Percentiles rank a stretch among this genome's conserved stretches.
Conservation (phyloP, 2,113 vertebrate species). For the Chloebia gouldiae region DNA sequence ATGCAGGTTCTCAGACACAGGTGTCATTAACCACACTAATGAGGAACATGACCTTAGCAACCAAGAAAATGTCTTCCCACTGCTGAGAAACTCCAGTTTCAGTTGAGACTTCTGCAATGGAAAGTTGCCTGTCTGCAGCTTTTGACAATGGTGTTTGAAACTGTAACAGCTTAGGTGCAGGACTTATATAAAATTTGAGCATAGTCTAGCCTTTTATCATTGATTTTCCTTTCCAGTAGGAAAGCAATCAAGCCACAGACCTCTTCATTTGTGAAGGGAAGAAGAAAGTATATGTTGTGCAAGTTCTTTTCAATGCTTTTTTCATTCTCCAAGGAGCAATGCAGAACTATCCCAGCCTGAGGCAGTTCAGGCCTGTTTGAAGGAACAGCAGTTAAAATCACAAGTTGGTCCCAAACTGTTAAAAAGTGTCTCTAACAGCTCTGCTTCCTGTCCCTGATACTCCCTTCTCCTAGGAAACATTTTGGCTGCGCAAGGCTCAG, state of each 20-base stretch:
- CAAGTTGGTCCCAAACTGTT: conserved; percentile 15
- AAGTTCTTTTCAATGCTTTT: conserved; percentile 6
- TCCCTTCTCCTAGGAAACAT: conserved; percentile 24
- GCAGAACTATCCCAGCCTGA: neutral
- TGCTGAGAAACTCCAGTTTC: neutral
- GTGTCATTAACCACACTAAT: neutral
- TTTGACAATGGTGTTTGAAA: neutral
- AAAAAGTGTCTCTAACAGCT: neutral
- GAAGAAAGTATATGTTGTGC: conserved; percentile 25
- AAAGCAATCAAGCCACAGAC: neutral
- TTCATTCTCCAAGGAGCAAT: conserved; percentile 16
- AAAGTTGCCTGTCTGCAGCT: neutral
- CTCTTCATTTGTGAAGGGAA: neutral
- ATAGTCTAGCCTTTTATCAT: neutral
- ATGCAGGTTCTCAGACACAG: neutral
- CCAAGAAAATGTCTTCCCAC: neutral
- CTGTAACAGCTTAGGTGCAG: neutral
- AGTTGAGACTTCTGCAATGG: neutral
- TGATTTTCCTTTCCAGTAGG: neutral
- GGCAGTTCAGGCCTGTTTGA: neutral
- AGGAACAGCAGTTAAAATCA: conserved; percentile 25
- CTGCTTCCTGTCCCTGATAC: neutral
- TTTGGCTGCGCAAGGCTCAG: neutral
- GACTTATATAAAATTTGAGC: neutral
- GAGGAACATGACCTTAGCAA: neutral